Percentiles rank a stretch among this genome's conserved stretches.
These are phyloP conservation scores for Hypotaenidia philippensis DNA, from an alignment of 2,797 vertebrate genomes.

Conservation along the genomic window DNA sequence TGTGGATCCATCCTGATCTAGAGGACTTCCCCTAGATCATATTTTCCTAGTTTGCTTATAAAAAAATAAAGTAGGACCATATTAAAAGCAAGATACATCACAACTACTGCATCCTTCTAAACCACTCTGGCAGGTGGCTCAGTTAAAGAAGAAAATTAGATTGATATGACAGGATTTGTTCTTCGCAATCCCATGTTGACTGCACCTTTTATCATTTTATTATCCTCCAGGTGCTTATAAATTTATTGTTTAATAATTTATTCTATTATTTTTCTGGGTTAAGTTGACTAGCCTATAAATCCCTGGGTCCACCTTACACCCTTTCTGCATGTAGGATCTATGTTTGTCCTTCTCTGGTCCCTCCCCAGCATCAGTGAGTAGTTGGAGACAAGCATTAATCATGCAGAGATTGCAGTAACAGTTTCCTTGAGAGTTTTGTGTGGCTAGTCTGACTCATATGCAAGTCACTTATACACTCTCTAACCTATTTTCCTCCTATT, in stretches of 20 bases:
- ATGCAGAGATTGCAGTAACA: neutral
- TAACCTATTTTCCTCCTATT: neutral
- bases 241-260: constrained; percentile 28
- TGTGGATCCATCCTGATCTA: neutral
- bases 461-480: neutral
- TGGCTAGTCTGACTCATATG: neutral
- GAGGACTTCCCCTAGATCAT: neutral
- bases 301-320: neutral
- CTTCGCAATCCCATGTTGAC: neutral
- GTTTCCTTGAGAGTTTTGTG: neutral
- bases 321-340: neutral
- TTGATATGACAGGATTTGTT: neutral
- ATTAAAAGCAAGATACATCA: constrained; percentile 22
- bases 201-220: constrained; percentile 18
- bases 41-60: neutral
- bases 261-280: neutral
- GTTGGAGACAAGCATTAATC: neutral
- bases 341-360: neutral
- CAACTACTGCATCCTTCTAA: neutral
- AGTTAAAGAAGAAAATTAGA: constrained; percentile 1
- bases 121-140: neutral
- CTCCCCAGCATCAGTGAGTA: neutral
- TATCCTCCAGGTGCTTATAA: neutral
- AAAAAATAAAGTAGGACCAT: neutral
- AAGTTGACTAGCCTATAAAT: neutral